Base-by-base conservation (phyloP, 2,113 vertebrate species). In the Cynocephalus volans region DNA sequence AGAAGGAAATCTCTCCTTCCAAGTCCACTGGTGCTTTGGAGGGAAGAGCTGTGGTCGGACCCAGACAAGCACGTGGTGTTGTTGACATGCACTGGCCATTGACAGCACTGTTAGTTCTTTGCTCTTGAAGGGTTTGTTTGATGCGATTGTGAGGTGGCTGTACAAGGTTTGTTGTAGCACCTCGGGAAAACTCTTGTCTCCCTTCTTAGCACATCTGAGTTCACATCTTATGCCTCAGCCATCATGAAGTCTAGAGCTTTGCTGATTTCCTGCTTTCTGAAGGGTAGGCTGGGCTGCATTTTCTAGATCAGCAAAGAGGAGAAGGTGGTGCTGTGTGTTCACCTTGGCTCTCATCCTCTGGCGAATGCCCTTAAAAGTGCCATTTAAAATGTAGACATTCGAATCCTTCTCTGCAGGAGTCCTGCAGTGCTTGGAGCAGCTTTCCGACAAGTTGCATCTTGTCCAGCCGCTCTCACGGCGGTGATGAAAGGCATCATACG, bases 11-110 rank as follows among this genome's bases (percentile, higher is more conserved):
- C 12, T 62, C 18, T 50, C 5, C 60, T n/a, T 65, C 26, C n/a
- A 3, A 0, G 1, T 4, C 13, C 3, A 3, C 6, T 19, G 31
- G 12, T 67, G 12, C 56, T 83, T 56, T 8, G 0, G 50, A 80
- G 14, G 50, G 36, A 67, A n/a, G 31, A 69, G 15, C 31, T 3
- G 14, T 8, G 9, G 15, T 33, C 15, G 48, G 36, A 54, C 52
- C 36, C 3, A 10, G 9, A 3, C 8, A 26, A 58, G 21, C 15
- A 45, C 3, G 0, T 23, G 12, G 33, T 76, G 50, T 7, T 60
- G 33, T 72, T 3, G 6, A 4, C 4, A 1, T 19, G 64, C 8
- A 0, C 41, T 91, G 64, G 45, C n/a, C n/a, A 9, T 73, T 64
- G 12, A 28, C 13, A 0, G 0, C 4, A 9, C 23, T 21, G 52